Percentiles rank a stretch among this genome's conserved stretches.
phyloP scores from a whole-genome alignment of 1,140 invertebrate species.

The Trachelipus rathkii region DNA sequence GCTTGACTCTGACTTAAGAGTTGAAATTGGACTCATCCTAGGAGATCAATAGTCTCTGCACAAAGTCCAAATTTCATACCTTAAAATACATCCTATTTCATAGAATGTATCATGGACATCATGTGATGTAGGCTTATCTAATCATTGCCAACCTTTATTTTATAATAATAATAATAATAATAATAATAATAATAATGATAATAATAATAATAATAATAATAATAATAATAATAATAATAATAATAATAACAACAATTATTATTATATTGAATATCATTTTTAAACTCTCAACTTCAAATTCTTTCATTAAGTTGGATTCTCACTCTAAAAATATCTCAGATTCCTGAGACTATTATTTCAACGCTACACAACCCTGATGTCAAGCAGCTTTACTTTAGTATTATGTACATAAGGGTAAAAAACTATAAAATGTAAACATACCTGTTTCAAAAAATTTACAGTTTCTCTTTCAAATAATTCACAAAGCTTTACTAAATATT shows the following conservation, averaged over 20 bases:
- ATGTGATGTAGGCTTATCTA: too few species aligned
- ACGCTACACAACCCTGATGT: background rate
- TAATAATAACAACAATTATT: background rate
- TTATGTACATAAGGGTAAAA: background rate
- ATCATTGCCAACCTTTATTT: too few species aligned
- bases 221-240: too few species aligned
- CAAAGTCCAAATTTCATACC: too few species aligned
- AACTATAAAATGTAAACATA: slow-evolving; percentile 22
- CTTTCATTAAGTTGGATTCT: background rate
- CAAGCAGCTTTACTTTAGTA: background rate
- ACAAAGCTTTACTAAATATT: slow-evolving; percentile 40
- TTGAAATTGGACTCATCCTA: too few species aligned
- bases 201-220: too few species aligned
- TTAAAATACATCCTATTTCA: too few species aligned
- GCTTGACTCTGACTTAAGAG: too few species aligned
- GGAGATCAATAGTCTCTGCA: too few species aligned
- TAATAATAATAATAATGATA: too few species aligned
- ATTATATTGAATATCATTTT: background rate
- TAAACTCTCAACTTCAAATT: slow-evolving; percentile 23
- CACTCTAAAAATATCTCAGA: background rate
- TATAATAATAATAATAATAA: too few species aligned
- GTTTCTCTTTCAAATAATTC: slow-evolving; percentile 44
- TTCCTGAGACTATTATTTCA: background rate
- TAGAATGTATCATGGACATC: too few species aligned
- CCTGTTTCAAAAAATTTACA: slow-evolving; percentile 42